Evolutionary conservation across 2,888 invertebrate genomes (phyloP), one percentile per base, ranked within the genome.

Genomic region (Troglohyphantes excavatus): DNA sequence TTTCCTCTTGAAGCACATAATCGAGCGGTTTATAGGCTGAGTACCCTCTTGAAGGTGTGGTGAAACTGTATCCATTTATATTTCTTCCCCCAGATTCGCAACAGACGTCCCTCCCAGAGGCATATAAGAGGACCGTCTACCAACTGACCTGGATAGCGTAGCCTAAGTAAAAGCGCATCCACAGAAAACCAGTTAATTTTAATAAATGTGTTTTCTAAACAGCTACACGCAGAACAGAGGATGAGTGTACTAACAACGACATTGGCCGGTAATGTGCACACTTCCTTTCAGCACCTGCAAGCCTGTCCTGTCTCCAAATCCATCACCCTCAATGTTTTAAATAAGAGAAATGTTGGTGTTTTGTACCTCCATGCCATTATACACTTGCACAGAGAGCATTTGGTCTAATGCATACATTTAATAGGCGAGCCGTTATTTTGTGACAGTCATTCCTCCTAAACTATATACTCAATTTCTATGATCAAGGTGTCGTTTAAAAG

Each of bases 201-300:
- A 82, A 70, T 82, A 70, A 82, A 82, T 82, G 82, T 61, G 82
- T 70, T 82, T 70, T 82, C 82, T 70, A 82, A 82, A 61, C 82
- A 61, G 43, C 70, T 70, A 46, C 29, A 81, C 53, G 53, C 29
- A 67, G 68, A 68, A 81, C 19, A 67, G 27, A 82, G 82, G 82
- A 82, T 82, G 82, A 82, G 82, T n/a, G 82, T 82, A 26, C 70
- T 82, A 7, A 82, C 82, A 70, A 72, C 82, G 70, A 82, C 82
- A 61, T 13, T 72, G 33, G 70, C 61, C 39, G 82, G 82, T 82
- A 82, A 82, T 29, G 21, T 33, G 59, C 39, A 33, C 33, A 11
- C 17, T 26, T 23, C 29, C 19, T 33, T 23, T 33, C 70, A 39
- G 68, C 29, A 46, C 68, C 81, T 81, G 67, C 81, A 68, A 63